Base-by-base conservation (phyloP, 1,140 invertebrate genomes). In the Platorchestia sp. region DNA sequence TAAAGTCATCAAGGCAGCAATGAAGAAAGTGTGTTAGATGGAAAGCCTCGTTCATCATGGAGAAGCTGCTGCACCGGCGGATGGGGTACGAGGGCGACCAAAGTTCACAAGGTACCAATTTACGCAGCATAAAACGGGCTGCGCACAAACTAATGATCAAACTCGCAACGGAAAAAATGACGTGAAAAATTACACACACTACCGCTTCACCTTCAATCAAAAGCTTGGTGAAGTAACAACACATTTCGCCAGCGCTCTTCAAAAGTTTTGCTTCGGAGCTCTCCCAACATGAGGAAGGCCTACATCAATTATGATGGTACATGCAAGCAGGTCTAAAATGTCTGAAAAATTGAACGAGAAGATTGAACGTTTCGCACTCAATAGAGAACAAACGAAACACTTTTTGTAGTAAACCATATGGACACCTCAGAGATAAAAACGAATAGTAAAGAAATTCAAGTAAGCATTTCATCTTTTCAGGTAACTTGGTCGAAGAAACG, bases 1-100 rank as follows among this genome's bases (percentile, higher is more conserved):
- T 47, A 93, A 93, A 93, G 91, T 47, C 91, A 45, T 93, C 91
- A 93, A 45, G 91, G 91, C 41, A 93, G 45, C 91, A 93, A 93
- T 93, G 91, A 93, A 93, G 91, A 93, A 45, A 45, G 91, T 93
- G 43, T 47, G 36, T 47, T 40, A 44, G 91, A 93, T 93, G 91
- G 91, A 93, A 41, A n/a, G 44, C 43, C 91, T 93, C 91, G 45
- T 93, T 44, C 45, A 93, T 93, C 91, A 93, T 89, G 36, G 87
- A 90, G 87, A 90, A 90, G 87, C 87, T 45, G 41, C 87, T 42
- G 87, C 87, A 43, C 44, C 41, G 87, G 87, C 6, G 41, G 10
- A 44, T 41, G 42, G 87, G 45, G 43, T 93, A 44, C 43, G 87
- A 89, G n/a, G 87, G 87, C n/a, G 87, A 89, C 41, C 87, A 89